phyloP scores from a whole-genome alignment of 2,888 invertebrate species.

The Drosophila yooni region DNA sequence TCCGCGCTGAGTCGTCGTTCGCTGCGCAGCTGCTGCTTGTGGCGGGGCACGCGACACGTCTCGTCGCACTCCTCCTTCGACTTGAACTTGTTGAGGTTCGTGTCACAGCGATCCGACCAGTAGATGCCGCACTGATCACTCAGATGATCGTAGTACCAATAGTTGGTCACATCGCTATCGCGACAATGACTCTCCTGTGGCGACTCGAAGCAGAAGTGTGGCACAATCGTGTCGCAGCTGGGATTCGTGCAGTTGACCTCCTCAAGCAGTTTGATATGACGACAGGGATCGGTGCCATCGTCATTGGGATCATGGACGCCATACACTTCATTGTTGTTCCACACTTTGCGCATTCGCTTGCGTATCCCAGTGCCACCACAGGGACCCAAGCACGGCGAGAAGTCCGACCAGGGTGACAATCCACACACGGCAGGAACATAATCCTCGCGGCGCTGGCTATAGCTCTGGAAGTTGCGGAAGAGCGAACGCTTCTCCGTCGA shows the following conservation, averaged over 20 bases:
- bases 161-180: constrained; percentile 89
- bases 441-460: constrained; percentile 79
- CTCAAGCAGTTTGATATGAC: constrained; percentile 79
- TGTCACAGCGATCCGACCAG: constrained; percentile 93
- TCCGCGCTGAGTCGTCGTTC: constrained; percentile 62
- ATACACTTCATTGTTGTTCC: constrained; percentile 82
- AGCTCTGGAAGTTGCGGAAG: constrained; percentile 77
- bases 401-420: constrained; percentile 90
- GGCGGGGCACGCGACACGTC: constrained; percentile 86
- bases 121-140: constrained; percentile 92
- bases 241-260: constrained; percentile 81
- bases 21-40: constrained; percentile 70
- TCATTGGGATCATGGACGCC: constrained; percentile 71
- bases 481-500: constrained; percentile 68
- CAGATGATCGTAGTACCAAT: constrained; percentile 93
- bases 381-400: constrained; percentile 92
- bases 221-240: constrained; percentile 80
- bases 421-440: constrained; percentile 86
- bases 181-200: constrained; percentile 91
- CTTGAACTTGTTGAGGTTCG: constrained; percentile 94
- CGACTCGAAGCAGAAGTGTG: constrained; percentile 78
- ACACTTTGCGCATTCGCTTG: constrained; percentile 85
- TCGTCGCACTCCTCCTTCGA: constrained; percentile 89
- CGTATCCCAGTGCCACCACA: constrained; percentile 90
- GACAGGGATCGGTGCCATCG: constrained; percentile 81